Base-by-base conservation (phyloP, 2,888 invertebrate genomes). In the Eupithecia tripunctaria region DNA sequence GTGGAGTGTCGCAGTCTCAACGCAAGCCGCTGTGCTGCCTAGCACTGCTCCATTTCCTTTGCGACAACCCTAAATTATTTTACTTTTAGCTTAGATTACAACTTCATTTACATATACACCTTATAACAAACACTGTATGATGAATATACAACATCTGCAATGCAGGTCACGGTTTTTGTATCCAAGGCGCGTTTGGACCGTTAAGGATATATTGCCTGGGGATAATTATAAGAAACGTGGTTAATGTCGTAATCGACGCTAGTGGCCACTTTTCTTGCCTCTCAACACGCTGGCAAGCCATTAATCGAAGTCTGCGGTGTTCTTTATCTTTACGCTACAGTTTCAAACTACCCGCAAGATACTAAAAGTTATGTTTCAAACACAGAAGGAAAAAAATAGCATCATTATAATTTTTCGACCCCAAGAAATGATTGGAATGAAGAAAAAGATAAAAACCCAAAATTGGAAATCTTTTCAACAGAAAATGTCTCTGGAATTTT, bases 161-260 rank as follows among this genome's bases (percentile, higher is more conserved):
- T 80, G 78, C 78, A 76, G 76, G 72, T 73, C 82, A 80, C 76
- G 81, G 81, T 78, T 80, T 81, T 72, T 75, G 71, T 74, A 78
- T 56, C 62, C 72, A 70, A 32, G 73, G 74, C 77, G 76, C 76
- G 77, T 73, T 72, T 72, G 68, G 78, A 78, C 82, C 75, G 81
- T 84, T 84, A 86, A 84, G 80, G 77, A 68, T 70, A 47, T 43
- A 29, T 67, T 83, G 84, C 74, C 71, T 69, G 68, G 73, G 81
- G 82, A 83, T 83, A 85, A 86, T 84, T 86, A 84, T 82, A 85
- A 85, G 85, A 84, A 85, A 82, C 83, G 82, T 80, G 80, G 78
- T 83, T 83, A 81, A 82, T 82, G 80, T 75, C 82, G 78, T 76
- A 85, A 85, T 84, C 82, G 78, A 74, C 78, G 76, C 76, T 76